Conservation (phyloP, 1,140 invertebrate genomes). For the Aphidius ervi region DNA sequence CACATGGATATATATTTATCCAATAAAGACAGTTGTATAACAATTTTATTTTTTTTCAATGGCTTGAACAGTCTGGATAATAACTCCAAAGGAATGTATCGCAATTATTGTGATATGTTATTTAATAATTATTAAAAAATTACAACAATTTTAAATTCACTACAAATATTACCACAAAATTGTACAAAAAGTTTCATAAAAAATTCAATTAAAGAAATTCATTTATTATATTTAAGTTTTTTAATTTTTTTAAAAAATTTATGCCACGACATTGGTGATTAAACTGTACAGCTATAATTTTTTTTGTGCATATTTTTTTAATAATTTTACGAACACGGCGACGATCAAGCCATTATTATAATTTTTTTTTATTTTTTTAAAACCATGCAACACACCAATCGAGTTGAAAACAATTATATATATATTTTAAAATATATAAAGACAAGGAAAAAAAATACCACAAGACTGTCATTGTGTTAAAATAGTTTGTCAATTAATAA, state of each 20-base stretch:
- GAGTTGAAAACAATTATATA: too few species aligned
- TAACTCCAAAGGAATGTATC: slow-evolving; percentile 20
- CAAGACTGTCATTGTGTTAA: too few species aligned
- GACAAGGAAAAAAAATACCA: too few species aligned
- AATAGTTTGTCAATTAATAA: too few species aligned
- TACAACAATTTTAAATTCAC: neutral
- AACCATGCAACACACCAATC: too few species aligned
- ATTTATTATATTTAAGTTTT: neutral
- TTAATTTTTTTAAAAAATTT: neutral
- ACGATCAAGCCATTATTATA: neutral
- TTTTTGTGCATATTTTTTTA: slow-evolving; percentile 2
- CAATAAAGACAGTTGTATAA: slow-evolving; percentile 3
- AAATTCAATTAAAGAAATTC: neutral
- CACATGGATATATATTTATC: slow-evolving; percentile 1
- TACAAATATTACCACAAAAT: neutral
- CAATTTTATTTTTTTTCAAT: neutral
- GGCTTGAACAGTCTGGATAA: slow-evolving; percentile 8
- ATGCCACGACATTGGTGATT: slow-evolving; percentile 9
- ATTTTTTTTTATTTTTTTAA: too few species aligned
- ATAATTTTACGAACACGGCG: neutral
- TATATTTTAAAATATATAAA: too few species aligned
- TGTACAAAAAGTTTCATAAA: neutral
- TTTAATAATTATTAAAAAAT: neutral
- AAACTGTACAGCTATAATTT: slow-evolving; percentile 1
- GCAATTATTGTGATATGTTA: slow-evolving; percentile 23